These are phyloP conservation scores for Phortica okadai DNA, from an alignment of 2,888 invertebrate genomes.

Conservation along the genomic window DNA sequence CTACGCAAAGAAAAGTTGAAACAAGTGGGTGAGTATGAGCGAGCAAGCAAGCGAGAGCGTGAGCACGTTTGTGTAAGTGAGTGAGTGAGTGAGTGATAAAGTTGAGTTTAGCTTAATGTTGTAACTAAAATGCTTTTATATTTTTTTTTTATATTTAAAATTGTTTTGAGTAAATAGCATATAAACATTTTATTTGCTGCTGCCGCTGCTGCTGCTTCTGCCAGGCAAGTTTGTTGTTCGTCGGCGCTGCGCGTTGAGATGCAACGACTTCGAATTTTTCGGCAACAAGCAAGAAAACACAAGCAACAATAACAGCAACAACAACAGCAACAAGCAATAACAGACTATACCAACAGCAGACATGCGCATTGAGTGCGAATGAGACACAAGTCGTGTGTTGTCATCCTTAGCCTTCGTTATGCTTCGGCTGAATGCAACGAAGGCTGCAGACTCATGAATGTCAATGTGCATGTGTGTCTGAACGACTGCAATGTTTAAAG, in stretches of 20 bases:
- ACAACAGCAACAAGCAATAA: conserved; percentile 48
- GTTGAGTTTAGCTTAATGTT: conserved; percentile 21
- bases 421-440: not conserved
- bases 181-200: conserved; percentile 69
- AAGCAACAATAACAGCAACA: conserved; percentile 37
- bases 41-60: conserved; percentile 33
- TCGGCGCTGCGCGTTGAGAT: conserved; percentile 32
- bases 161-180: conserved; percentile 70
- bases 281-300: conserved; percentile 20
- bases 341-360: conserved; percentile 34
- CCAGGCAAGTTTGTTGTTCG: conserved; percentile 21
- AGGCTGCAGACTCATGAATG: not conserved
- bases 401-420: conserved; percentile 21
- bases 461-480: conserved; percentile 16
- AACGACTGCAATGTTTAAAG: conserved; percentile 24
- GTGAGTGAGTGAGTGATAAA: conserved; percentile 29
- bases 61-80: conserved; percentile 3
- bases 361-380: conserved; percentile 50
- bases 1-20: conserved; percentile 42
- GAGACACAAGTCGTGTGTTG: conserved; percentile 4
- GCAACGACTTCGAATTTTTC: conserved; percentile 42
- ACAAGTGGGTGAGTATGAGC: conserved; percentile 36
- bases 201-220: conserved; percentile 45
- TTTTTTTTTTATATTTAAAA: conserved; percentile 61
- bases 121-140: conserved; percentile 50